Evolutionary conservation across 2,888 invertebrate genomes (phyloP).

Genomic region (Theodoxus fluviatilis): DNA sequence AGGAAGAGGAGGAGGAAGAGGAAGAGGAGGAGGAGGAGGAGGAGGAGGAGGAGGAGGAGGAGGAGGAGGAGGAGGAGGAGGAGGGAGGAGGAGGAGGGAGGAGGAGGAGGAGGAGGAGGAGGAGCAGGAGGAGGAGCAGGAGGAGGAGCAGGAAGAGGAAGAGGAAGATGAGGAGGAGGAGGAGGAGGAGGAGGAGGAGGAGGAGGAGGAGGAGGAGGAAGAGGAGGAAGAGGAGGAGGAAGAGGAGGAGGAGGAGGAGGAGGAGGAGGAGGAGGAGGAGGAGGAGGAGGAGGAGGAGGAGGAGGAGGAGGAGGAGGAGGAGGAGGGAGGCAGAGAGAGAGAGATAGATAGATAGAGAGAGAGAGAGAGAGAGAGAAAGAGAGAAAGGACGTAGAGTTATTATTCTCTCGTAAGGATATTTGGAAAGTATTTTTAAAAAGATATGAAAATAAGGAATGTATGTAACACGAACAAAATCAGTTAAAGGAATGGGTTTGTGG

Average conservation of each 20-base stretch:
- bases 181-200: neutral
- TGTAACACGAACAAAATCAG: too few species aligned
- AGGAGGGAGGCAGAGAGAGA: neutral
- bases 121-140: neutral
- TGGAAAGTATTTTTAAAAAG: too few species aligned
- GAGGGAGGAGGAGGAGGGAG: too few species aligned
- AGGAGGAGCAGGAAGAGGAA: neutral
- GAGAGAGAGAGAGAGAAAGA: conserved; percentile 2
- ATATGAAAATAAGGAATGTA: too few species aligned
- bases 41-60: conserved; percentile 25
- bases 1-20: neutral
- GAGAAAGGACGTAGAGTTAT: neutral
- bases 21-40: conserved; percentile 29
- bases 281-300: neutral
- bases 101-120: neutral
- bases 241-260: neutral
- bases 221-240: neutral
- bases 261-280: neutral
- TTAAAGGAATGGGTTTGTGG: too few species aligned
- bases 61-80: neutral
- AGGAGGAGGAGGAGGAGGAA: neutral
- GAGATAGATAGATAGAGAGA: neutral
- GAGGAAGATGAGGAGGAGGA: neutral
- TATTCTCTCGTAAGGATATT: too few species aligned
- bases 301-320: neutral